These are phyloP conservation scores for Oxyteleia sp. DNA, from an alignment of 2,888 invertebrate species.

Conservation along the genomic window DNA sequence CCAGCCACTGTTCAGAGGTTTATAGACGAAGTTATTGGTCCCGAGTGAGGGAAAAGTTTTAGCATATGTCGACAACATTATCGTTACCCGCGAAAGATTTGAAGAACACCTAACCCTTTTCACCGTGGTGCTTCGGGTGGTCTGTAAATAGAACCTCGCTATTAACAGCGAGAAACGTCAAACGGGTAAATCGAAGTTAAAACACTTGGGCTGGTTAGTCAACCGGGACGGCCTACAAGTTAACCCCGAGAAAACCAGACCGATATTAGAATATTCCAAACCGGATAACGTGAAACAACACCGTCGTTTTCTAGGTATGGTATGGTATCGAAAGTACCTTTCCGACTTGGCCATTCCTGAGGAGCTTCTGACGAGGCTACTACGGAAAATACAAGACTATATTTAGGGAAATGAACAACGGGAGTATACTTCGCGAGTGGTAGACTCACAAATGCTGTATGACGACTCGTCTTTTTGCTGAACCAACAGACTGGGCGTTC, in stretches of 20 bases:
- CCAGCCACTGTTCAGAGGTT: neutral
- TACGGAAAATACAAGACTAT: no score
- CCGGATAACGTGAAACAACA: slow-evolving; percentile 59
- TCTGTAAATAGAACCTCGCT: neutral
- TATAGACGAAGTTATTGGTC: neutral
- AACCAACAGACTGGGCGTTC: no score
- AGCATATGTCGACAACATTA: slow-evolving; percentile 5
- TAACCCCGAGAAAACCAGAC: slow-evolving; percentile 27
- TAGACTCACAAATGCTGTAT: no score
- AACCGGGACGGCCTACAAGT: slow-evolving; percentile 72
- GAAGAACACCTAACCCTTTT: neutral
- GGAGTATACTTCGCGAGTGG: no score
- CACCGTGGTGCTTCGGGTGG: neutral
- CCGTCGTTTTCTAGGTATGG: slow-evolving; percentile 78
- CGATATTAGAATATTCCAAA: neutral
- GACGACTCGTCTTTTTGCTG: no score
- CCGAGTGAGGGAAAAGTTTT: slow-evolving; percentile 85
- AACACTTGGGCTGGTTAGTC: slow-evolving; percentile 79
- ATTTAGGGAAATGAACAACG: no score
- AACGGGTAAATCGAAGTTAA: slow-evolving; percentile 46
- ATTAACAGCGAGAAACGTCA: slow-evolving; percentile 55
- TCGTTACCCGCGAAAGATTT: neutral
- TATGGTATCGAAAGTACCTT: slow-evolving; percentile 80
- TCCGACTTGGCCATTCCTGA: slow-evolving; percentile 69
- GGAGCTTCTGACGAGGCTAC: slow-evolving; percentile 57